Evolutionary conservation across 2,888 invertebrate genomes (phyloP), one percentile per base, ranked within the genome.

Genomic region (Ischnus inquisitorius): DNA sequence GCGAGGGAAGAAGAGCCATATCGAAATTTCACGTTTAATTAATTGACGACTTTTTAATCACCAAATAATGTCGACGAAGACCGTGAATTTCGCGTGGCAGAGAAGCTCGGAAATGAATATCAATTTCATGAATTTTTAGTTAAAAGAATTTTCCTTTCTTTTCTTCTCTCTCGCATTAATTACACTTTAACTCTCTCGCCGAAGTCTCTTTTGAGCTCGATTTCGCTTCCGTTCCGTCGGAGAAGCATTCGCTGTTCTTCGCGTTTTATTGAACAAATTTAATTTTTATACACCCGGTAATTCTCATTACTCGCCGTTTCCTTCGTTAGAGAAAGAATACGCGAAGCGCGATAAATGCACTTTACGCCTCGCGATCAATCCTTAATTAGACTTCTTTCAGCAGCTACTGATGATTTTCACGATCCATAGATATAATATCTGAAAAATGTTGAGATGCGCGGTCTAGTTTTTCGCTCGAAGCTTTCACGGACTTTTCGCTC

Each of bases 381-480:
- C 64, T 64, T 77, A 74, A 84, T 84, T 80, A 74, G 57, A 60
- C 48, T 76, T 43, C 76, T 72, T 72, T 76, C 67, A 77, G 22
- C 19, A 41, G 34, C 5, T 16, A 16, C 60, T 76, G 79, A 76
- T 72, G 41, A 51, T 4, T 57, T n/a, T 71, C 14, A 14, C 39
- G 54, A 54, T 16, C 72, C 22, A 60, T 22, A 67, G 54, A 12
- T 16, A 25, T 14, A n/a, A 1, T 25, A 28, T 25, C 25, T 28
- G 25, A 3, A 60, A 25, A 1, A 60, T 25, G 14, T 14, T 25
- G 28, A 1, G n/a, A 28, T 60, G 28, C 25, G 4, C 25, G 25
- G 12, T 60, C 57, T 25, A 14, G 4, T 28, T 28, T 46, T 28
- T 22, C n/a, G 14, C n/a, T 57, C 41, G 19, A 12, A n/a, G 16